Percentiles rank a stretch among this genome's conserved stretches.
Conservation (phyloP, 2,113 vertebrate genomes). For the Cyanoderma ruficeps region DNA sequence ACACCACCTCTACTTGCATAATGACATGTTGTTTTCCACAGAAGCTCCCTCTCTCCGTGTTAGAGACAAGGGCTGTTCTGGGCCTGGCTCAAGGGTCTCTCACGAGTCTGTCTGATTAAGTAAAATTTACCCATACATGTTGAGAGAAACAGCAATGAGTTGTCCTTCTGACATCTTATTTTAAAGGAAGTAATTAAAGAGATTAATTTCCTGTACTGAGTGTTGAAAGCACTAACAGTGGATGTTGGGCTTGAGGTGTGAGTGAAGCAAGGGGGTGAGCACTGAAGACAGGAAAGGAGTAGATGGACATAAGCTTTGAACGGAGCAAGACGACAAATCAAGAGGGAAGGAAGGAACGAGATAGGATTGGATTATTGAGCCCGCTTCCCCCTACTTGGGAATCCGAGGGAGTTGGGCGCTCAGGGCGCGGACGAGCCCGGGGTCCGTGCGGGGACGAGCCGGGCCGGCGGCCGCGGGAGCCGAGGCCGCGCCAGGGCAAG, state of each 20-base stretch:
- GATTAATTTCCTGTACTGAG: background rate
- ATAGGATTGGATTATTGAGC: background rate
- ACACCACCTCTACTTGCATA: background rate
- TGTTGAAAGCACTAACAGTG: background rate
- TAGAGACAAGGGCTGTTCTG: background rate
- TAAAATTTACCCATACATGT: background rate
- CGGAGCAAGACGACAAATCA: background rate
- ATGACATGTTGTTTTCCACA: background rate
- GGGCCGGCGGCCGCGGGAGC: background rate
- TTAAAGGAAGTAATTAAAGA: background rate
- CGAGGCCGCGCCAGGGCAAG: background rate
- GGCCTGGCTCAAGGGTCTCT: background rate
- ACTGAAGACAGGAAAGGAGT: background rate
- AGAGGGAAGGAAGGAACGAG: background rate
- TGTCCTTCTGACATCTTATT: background rate
- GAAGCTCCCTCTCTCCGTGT: background rate
- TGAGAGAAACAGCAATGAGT: background rate
- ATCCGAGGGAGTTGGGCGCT: fast-evolving
- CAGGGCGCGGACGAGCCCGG: background rate
- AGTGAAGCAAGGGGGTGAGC: background rate
- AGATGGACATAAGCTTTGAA: background rate
- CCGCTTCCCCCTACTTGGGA: fast-evolving
- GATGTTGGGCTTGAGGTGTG: background rate
- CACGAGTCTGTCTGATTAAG: background rate
- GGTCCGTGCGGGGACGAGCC: background rate